Base-by-base conservation (phyloP, 37 sponge, comb jelly and placozoan genomes). In the Axinella damicornis region DNA sequence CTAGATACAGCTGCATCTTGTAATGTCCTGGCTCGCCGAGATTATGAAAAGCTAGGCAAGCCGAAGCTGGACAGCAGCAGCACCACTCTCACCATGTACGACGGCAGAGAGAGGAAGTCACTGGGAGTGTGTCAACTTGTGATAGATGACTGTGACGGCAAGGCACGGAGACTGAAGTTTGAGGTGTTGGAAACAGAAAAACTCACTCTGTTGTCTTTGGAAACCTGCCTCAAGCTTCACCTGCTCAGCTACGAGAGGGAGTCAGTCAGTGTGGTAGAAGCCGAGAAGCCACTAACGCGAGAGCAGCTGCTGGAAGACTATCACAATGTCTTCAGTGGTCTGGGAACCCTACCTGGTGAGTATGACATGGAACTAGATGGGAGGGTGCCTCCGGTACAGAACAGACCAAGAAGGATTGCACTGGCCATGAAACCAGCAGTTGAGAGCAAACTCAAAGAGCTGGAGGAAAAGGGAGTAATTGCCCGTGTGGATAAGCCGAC, bases 401-500 rank as follows among this genome's bases (percentile, higher is more conserved):
- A 74, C 30, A 56, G n/a, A 11, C 76, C 76, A n/a, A 74, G 76
- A 27, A 41, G 27, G 58, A 69, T 81, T 25, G 71, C 82, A 81
- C 53, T 71, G 30, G 57, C 70, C 52, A 40, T 81, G 69, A 32
- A 59, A 36, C 32, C 13, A 41, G 73, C 73, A 36, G 73, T n/a
- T n/a, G n/a, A n/a, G n/a, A n/a, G n/a, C 55, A 68, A 83, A 72
- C 40, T 71, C 27, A 27, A 71, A 37, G 57, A 25, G 5, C 22
- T 82, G 76, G 72, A 37, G 75, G 60, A 83, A 35, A 53, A 73
- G 2, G 65, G 57, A 12, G 34, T 79, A 22, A 82, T 87, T 22
- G 20, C 54, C 28, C 62, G 52, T 15, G 89, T 88, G 37, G 73
- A 72, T 17, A 78, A 56, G 20, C 82, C 89, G 38, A 88, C 89